phyloP scores from a whole-genome alignment of 1,140 invertebrate genomes.

The Hyposmocoma kahamanoa region DNA sequence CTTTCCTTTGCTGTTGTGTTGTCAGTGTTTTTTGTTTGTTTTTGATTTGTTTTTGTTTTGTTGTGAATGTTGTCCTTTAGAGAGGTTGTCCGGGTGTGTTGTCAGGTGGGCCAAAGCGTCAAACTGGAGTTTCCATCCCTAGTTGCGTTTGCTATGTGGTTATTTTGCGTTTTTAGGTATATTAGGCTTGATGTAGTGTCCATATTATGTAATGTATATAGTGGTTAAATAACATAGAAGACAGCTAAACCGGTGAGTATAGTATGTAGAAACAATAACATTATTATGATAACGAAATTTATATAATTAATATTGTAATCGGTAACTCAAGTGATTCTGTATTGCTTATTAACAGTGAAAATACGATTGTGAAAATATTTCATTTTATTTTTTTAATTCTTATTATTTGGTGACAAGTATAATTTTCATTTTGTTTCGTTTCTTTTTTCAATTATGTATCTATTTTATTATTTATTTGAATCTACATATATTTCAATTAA shows the following conservation, averaged over 20 bases:
- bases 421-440: neutral
- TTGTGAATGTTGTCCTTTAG: constrained; percentile 55
- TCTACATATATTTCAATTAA: too few species aligned
- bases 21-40: constrained; percentile 56
- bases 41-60: constrained; percentile 38
- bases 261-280: constrained; percentile 15
- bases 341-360: constrained; percentile 45
- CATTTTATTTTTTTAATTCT: neutral
- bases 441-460: neutral
- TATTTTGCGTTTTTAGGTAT: constrained; percentile 62
- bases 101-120: constrained; percentile 48
- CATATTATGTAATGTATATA: constrained; percentile 48
- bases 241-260: constrained; percentile 24
- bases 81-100: constrained; percentile 44
- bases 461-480: neutral
- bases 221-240: constrained; percentile 19
- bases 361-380: constrained; percentile 48
- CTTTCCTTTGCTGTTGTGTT: constrained; percentile 62
- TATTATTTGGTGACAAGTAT: neutral
- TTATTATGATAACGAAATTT: constrained; percentile 7
- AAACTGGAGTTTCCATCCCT: constrained; percentile 43
- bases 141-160: constrained; percentile 62
- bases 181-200: constrained; percentile 69
- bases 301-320: neutral
- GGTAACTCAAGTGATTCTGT: constrained; percentile 34